phyloP scores from a whole-genome alignment of 2,113 vertebrate genomes.

The Dissostichus mawsoni region DNA sequence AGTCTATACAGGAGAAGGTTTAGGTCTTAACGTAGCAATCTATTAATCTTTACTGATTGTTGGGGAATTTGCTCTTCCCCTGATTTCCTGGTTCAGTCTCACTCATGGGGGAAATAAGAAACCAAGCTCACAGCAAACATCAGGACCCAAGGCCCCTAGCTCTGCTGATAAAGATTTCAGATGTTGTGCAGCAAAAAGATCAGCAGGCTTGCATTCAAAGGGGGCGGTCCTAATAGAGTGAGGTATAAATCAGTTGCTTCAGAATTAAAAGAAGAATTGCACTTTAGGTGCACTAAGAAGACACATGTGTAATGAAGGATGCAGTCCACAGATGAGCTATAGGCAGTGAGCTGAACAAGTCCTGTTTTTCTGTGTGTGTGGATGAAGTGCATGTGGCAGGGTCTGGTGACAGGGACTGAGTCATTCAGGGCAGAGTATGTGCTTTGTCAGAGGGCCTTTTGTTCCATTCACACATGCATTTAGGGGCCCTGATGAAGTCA shows the following conservation, averaged over 20 bases:
- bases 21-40: constrained; percentile 70
- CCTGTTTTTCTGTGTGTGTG: constrained; percentile 53
- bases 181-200: constrained; percentile 72
- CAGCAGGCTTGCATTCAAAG: constrained; percentile 51
- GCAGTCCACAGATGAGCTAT: constrained; percentile 52
- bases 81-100: constrained; percentile 68
- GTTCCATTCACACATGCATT: constrained; percentile 69
- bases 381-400: constrained; percentile 37
- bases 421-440: constrained; percentile 68
- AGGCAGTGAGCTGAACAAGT: constrained; percentile 47
- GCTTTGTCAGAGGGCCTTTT: constrained; percentile 69
- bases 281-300: constrained; percentile 38
- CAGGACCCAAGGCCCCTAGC: constrained; percentile 24
- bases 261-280: constrained; percentile 45
- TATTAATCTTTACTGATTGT: constrained; percentile 77
- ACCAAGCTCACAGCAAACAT: constrained; percentile 34
- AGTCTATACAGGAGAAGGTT: constrained; percentile 50
- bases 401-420: constrained; percentile 67
- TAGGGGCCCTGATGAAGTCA: constrained; percentile 63
- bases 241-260: constrained; percentile 69
- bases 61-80: constrained; percentile 57
- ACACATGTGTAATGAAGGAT: constrained; percentile 63
- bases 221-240: constrained; percentile 38
- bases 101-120: constrained; percentile 62
- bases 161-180: constrained; percentile 83